phyloP scores from a whole-genome alignment of 2,888 invertebrate species.

The Resseliella maxima region DNA sequence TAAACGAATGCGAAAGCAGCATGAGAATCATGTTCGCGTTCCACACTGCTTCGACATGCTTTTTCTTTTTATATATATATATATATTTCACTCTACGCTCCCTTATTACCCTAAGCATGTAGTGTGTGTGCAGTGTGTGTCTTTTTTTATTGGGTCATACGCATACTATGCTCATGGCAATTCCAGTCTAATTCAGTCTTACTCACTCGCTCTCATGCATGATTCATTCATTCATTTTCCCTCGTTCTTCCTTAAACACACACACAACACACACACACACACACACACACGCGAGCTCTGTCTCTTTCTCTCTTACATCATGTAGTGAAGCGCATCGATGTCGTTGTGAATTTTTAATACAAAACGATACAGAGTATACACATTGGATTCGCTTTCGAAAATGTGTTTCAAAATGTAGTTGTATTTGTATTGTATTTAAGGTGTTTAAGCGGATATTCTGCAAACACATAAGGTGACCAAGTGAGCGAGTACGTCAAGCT shows the following conservation, averaged over 20 bases:
- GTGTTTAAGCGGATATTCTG: conserved; percentile 51
- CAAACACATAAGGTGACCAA: conserved; percentile 50
- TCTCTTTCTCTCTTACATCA: too few species aligned
- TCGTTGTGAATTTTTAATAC: too few species aligned
- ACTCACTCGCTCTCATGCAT: neutral
- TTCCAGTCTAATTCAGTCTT: too few species aligned
- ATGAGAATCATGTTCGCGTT: conserved; percentile 14
- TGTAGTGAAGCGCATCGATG: too few species aligned
- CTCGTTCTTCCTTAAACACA: neutral
- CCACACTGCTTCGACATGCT: too few species aligned
- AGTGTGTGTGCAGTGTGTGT: neutral
- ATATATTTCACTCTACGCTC: neutral
- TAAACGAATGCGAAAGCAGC: conserved; percentile 42
- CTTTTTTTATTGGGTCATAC: conserved; percentile 42
- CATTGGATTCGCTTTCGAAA: too few species aligned
- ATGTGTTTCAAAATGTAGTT: neutral
- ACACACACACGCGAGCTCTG: too few species aligned
- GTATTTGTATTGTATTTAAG: neutral
- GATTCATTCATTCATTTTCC: too few species aligned
- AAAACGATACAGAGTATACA: too few species aligned
- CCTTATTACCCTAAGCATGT: too few species aligned
- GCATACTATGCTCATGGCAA: conserved; percentile 37
- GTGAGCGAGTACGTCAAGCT: neutral
- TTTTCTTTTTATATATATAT: too few species aligned
- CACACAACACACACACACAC: neutral